Evolutionary conservation across 2,888 invertebrate species (phyloP), one percentile per base, ranked within the genome.

Genomic region (Oligia fasciuncula): DNA sequence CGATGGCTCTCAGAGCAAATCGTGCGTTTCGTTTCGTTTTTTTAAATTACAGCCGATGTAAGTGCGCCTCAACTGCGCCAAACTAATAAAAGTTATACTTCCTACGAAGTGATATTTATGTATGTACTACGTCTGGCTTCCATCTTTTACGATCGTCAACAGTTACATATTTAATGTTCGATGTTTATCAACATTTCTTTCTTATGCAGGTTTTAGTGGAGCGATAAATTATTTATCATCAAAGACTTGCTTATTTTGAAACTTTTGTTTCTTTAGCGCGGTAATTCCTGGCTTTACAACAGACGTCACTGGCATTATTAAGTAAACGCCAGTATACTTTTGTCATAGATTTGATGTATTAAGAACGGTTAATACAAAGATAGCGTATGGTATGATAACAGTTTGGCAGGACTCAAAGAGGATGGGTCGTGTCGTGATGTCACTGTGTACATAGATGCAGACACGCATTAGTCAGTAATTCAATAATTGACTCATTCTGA

Each of bases 181-280:
- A 96, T 96, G 97, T 97, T 96, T 97, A 97, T 97, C 96, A 97
- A 96, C 96, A 97, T 95, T 96, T 96, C 95, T 96, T 97, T 96
- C 96, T 96, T 96, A 96, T 96, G 94, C 95, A 95, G 95, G 95
- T 96, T 96, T 96, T 96, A 97, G 95, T 96, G 95, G 91, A 77
- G 95, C 94, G 90, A 94, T 97, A 96, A 97, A 96, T 96, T 96
- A 96, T 95, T 95, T 95, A 95, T 96, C 96, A 95, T 97, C 96
- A 97, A 97, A 97, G 96, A 93, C 92, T 93, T 90, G 94, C 94
- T 95, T 95, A 95, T 96, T 96, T 96, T 95, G 93, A 91, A 95
- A 95, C 95, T 95, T 96, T 96, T 96, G 96, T 96, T 96, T 94
- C 95, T 94, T 86, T 85, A 90, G 73, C 85, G 71, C 79, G 83